Evolutionary conservation across 2,113 vertebrate genomes (phyloP).

Genomic region (Pachyramphus minor): DNA sequence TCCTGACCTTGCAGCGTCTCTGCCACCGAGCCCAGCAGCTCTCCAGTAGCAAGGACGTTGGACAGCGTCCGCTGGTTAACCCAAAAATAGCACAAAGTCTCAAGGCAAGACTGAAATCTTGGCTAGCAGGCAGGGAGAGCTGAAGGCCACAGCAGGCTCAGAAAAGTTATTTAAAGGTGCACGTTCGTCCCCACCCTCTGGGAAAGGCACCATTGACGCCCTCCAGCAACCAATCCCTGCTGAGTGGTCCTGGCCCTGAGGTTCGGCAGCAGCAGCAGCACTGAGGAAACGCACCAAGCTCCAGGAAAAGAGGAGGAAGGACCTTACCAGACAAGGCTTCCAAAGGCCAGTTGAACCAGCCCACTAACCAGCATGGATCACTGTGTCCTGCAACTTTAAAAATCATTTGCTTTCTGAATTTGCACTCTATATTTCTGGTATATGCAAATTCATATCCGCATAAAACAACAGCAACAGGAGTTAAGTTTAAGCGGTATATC

Average conservation of each 20-base stretch:
- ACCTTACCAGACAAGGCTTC: background rate
- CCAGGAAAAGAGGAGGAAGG: background rate
- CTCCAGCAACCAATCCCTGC: background rate
- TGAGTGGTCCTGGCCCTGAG: fast-evolving
- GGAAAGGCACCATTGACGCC: background rate
- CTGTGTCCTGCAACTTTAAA: fast-evolving
- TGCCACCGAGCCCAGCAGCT: background rate
- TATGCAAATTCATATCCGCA: background rate
- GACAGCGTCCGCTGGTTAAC: fast-evolving
- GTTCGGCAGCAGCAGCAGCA: background rate
- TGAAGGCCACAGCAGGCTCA: background rate
- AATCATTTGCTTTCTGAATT: background rate
- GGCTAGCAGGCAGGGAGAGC: background rate
- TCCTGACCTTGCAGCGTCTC: background rate
- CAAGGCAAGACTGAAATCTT: background rate
- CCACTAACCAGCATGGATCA: background rate
- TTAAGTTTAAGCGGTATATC: background rate
- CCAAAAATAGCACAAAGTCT: background rate
- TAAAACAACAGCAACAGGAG: background rate
- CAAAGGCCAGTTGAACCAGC: background rate
- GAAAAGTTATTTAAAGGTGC: background rate
- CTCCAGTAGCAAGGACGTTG: background rate
- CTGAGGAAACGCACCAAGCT: background rate
- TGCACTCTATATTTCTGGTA: background rate
- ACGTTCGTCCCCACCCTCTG: background rate